A percentile compares a stretch with the other conserved stretches of the same genome.
Evolutionary conservation across 1,140 invertebrate genomes (phyloP).

Genomic region (Hermetia illucens): DNA sequence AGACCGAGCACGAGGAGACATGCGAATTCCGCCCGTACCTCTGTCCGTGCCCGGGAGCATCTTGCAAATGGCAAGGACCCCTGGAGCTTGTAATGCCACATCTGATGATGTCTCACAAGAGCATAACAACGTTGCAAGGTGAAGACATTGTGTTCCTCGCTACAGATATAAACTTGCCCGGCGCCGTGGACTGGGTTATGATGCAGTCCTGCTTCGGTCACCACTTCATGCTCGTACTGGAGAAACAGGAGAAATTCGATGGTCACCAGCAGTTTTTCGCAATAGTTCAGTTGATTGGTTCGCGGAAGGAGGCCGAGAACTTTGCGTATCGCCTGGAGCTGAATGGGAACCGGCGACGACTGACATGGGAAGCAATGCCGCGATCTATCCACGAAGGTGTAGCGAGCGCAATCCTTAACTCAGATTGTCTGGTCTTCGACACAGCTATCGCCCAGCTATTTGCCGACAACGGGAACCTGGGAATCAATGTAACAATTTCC

Average conservation of each 20-base stretch:
- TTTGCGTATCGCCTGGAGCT: slow-evolving; percentile 97
- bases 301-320: slow-evolving; percentile 95
- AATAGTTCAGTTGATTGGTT: slow-evolving; percentile 97
- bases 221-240: slow-evolving; percentile 97
- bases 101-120: slow-evolving; percentile 94
- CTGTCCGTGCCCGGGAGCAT: slow-evolving; percentile 96
- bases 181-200: slow-evolving; percentile 99
- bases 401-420: slow-evolving; percentile 93
- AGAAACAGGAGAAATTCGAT: slow-evolving; percentile 98
- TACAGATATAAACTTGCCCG: slow-evolving; percentile 97
- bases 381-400: slow-evolving; percentile 98
- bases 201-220: slow-evolving; percentile 99
- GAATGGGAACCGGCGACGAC: slow-evolving; percentile 80
- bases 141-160: slow-evolving; percentile 99
- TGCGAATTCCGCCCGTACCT: slow-evolving; percentile 96
- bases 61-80: slow-evolving; percentile 97
- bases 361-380: slow-evolving; percentile 99
- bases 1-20: slow-evolving; percentile 94
- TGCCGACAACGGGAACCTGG: slow-evolving; percentile 97
- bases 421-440: slow-evolving; percentile 98
- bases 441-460: slow-evolving; percentile 96
- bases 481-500: slow-evolving; percentile 98
- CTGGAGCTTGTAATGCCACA: slow-evolving; percentile 94
- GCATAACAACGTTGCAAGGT: slow-evolving; percentile 92
- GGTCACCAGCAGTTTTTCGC: slow-evolving; percentile 99